phyloP scores from a whole-genome alignment of 1,140 invertebrate genomes.

The Cecropterus lyciades region DNA sequence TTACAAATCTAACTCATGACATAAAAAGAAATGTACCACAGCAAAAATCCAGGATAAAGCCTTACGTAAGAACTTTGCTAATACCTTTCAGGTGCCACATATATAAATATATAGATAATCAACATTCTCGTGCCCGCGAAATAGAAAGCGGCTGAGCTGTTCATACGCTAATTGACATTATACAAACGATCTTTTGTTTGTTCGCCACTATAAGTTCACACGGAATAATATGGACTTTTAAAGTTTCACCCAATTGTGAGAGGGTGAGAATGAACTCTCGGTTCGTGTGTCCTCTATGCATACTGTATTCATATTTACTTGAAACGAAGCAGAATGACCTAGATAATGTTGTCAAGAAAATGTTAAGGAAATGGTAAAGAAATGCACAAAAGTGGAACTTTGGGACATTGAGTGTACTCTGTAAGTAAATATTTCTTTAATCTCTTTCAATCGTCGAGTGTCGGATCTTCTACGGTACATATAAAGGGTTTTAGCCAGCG shows the following conservation, averaged over 20 bases:
- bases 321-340: too few species aligned
- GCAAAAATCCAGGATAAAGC: background rate
- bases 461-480: too few species aligned
- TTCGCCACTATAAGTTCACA: slow-evolving; percentile 50
- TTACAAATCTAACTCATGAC: too few species aligned
- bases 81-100: background rate
- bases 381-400: too few species aligned
- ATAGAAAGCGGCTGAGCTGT: slow-evolving; percentile 55
- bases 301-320: too few species aligned
- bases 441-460: too few species aligned
- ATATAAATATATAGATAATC: background rate
- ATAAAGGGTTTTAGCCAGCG: too few species aligned
- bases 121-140: slow-evolving; percentile 13
- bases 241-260: slow-evolving; percentile 52
- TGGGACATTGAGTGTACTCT: too few species aligned
- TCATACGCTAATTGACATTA: slow-evolving; percentile 63
- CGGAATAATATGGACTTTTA: slow-evolving; percentile 48
- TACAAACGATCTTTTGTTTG: slow-evolving; percentile 73
- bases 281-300: background rate
- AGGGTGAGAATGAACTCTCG: slow-evolving; percentile 42
- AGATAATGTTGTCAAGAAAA: too few species aligned
- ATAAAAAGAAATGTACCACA: too few species aligned
- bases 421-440: too few species aligned
- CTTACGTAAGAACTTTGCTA: background rate
- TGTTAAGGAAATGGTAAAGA: too few species aligned